phyloP scores from a whole-genome alignment of 2,113 vertebrate genomes.

The Agapornis roseicollis region DNA sequence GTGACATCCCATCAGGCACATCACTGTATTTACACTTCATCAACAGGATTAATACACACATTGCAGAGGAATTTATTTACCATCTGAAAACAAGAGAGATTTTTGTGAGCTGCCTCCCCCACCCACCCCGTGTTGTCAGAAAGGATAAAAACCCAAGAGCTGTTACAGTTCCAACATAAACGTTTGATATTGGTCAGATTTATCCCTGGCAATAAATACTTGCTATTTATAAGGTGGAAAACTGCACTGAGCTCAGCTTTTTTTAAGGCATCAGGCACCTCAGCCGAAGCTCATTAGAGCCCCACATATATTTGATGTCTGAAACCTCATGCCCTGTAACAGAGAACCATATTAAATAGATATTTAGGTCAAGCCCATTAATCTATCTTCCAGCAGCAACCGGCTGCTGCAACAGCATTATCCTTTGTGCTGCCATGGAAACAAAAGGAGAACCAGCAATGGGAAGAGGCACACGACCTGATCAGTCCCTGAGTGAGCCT shows the following conservation, averaged over 20 bases:
- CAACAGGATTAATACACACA: not conserved
- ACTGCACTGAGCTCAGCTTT: not conserved
- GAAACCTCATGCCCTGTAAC: not conserved
- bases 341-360: not conserved
- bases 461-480: not conserved
- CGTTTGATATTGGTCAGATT: not conserved
- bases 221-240: not conserved
- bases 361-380: conserved; percentile 46
- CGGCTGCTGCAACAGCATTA: not conserved
- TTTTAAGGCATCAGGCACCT: not conserved
- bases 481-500: not conserved
- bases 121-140: not conserved
- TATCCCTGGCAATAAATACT: not conserved
- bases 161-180: not conserved
- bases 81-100: not conserved
- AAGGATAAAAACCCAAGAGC: not conserved
- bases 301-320: accelerated
- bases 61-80: not conserved
- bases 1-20: accelerated
- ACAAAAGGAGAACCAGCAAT: not conserved
- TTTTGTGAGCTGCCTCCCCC: not conserved
- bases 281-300: not conserved
- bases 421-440: conserved; percentile 50
- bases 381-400: conserved; percentile 15
- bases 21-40: not conserved